A percentile compares a stretch with the other conserved stretches of the same genome.
Evolutionary conservation across 1,140 invertebrate genomes (phyloP).

Genomic region (Vanessa tameamea): DNA sequence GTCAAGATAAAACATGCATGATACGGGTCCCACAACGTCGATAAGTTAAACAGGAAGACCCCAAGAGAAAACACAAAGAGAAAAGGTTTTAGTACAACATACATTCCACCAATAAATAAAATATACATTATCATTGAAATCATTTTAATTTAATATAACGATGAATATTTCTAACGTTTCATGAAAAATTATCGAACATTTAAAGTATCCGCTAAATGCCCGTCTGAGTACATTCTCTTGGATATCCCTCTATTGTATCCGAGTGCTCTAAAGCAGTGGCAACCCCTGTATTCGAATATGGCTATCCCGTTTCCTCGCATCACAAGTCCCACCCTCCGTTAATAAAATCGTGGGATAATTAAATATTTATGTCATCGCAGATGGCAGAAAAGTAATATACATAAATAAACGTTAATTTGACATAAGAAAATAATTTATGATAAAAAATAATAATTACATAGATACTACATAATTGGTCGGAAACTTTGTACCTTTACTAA

Average conservation of each 20-base stretch:
- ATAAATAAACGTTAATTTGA: conserved; percentile 44
- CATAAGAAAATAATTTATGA: conserved; percentile 13
- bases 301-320: conserved; percentile 59
- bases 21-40: conserved; percentile 32
- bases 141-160: too few species aligned
- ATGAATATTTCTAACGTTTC: neutral
- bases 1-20: conserved; percentile 38
- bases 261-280: conserved; percentile 56
- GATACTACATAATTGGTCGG: conserved; percentile 21
- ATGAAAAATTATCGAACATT: neutral
- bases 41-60: conserved; percentile 26
- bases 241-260: conserved; percentile 65
- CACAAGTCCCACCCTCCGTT: conserved; percentile 57
- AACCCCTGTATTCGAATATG: conserved; percentile 61
- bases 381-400: conserved; percentile 44
- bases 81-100: conserved; percentile 2
- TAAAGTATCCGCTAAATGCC: conserved; percentile 34
- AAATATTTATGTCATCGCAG: conserved; percentile 77
- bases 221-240: conserved; percentile 59
- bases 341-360: conserved; percentile 74
- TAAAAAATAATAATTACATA: conserved; percentile 5
- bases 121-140: too few species aligned
- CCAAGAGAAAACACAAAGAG: conserved; percentile 16
- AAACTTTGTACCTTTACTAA: conserved; percentile 19
- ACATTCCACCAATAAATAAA: neutral